These are phyloP conservation scores for Apostichopus leukothele DNA, from an alignment of 53 echinoderm and acorn worm genomes.

Conservation along the genomic window DNA sequence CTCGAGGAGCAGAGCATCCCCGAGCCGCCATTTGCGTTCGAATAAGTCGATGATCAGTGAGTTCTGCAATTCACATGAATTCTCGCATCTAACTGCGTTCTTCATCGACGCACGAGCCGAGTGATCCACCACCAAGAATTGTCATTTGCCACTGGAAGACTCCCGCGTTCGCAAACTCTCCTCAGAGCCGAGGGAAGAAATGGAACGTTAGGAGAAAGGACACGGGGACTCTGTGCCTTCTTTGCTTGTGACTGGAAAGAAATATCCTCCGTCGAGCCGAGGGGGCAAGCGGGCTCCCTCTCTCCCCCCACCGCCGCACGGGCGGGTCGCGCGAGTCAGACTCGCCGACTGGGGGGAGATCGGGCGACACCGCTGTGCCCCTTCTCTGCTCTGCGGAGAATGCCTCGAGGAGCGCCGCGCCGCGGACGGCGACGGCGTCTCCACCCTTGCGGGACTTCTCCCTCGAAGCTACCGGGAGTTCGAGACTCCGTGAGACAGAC, in stretches of 20 bases:
- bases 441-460: too few relatives aligned
- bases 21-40: conserved; percentile 78
- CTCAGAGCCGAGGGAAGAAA: background rate
- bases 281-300: too few relatives aligned
- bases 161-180: background rate
- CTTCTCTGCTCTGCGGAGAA: background rate
- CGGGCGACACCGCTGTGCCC: too few relatives aligned
- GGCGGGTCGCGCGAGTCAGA: background rate
- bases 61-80: conserved; percentile 84
- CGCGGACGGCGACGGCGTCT: too few relatives aligned
- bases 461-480: too few relatives aligned
- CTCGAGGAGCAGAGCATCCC: background rate
- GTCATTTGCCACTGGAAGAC: conserved; percentile 25
- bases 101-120: conserved; percentile 95
- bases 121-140: conserved; percentile 95
- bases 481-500: too few relatives aligned
- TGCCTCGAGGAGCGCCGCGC: too few relatives aligned
- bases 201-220: background rate
- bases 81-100: conserved; percentile 87
- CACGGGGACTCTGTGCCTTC: too few relatives aligned
- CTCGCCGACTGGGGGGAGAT: background rate
- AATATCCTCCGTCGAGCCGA: too few relatives aligned
- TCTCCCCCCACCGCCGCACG: too few relatives aligned
- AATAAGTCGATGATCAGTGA: conserved; percentile 79
- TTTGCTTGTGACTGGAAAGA: too few relatives aligned